phyloP scores from a whole-genome alignment of 2,113 vertebrate genomes.

The Anolis sagrei region DNA sequence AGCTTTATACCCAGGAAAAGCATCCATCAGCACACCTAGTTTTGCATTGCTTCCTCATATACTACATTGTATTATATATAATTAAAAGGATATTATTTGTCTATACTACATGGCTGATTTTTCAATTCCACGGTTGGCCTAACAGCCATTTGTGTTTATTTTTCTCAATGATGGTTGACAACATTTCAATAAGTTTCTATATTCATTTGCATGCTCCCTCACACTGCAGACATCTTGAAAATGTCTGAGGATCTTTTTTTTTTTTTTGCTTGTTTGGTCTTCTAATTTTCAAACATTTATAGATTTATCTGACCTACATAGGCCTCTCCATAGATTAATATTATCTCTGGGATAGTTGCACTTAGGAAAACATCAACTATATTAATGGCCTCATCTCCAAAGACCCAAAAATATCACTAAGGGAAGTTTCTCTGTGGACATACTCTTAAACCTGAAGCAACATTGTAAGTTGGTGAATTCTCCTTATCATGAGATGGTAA shows the following conservation, averaged over 20 bases:
- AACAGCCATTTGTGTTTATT: conserved; percentile 6
- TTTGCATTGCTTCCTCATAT: neutral
- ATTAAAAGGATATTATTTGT: conserved; percentile 3
- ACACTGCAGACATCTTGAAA: neutral
- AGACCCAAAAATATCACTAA: neutral
- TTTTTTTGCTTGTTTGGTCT: neutral
- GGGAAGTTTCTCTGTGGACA: too few species aligned
- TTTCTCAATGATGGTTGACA: neutral
- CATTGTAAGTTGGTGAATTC: neutral
- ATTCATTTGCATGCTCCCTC: neutral
- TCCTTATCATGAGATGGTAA: too few species aligned
- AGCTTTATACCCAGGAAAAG: neutral
- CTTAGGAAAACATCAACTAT: neutral
- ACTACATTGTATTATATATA: neutral
- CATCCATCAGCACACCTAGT: neutral
- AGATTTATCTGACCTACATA: too few species aligned
- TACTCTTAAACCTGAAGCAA: neutral
- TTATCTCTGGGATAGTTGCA: too few species aligned
- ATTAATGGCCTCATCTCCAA: neutral
- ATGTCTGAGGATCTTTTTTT: neutral
- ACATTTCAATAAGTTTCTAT: conserved; percentile 4
- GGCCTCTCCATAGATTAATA: too few species aligned
- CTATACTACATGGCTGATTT: conserved; percentile 2
- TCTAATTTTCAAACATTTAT: neutral
- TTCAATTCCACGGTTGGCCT: conserved; percentile 22